Evolutionary conservation across 30 jellyfish, hydroid and myxozoan species (phyloP).

Genomic region (Turritopsis rubra): DNA sequence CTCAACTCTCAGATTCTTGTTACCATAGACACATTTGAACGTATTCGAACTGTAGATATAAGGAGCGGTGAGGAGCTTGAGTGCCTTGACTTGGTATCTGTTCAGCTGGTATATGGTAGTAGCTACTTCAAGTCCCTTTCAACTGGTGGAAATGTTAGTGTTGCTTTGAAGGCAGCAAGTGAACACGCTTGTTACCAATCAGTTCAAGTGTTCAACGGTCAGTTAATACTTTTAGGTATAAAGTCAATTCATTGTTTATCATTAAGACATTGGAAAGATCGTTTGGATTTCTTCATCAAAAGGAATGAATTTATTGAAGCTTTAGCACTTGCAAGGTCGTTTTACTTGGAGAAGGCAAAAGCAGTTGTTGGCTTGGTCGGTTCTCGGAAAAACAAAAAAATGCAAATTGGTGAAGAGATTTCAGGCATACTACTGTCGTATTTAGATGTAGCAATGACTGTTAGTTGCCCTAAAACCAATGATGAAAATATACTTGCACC

Average conservation of each 20-base stretch:
- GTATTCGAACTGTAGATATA: slow-evolving; percentile 80
- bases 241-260: slow-evolving; percentile 89
- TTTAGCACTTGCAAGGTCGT: slow-evolving; percentile 61
- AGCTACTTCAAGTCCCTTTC: slow-evolving; percentile 92
- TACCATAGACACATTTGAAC: slow-evolving; percentile 73
- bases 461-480: slow-evolving; percentile 89
- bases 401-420: slow-evolving; percentile 69
- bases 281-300: slow-evolving; percentile 83
- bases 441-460: slow-evolving; percentile 85
- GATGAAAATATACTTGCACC: slow-evolving; percentile 45
- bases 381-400: slow-evolving; percentile 40
- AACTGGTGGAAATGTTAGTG: slow-evolving; percentile 98
- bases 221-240: slow-evolving; percentile 87
- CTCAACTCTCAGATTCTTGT: slow-evolving; percentile 78
- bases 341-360: slow-evolving; percentile 79
- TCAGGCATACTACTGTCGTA: slow-evolving; percentile 60
- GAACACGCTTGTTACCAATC: slow-evolving; percentile 95
- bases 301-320: slow-evolving; percentile 87
- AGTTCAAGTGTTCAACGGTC: slow-evolving; percentile 90
- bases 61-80: slow-evolving; percentile 80
- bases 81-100: slow-evolving; percentile 88
- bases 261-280: slow-evolving; percentile 84
- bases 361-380: slow-evolving; percentile 92
- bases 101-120: slow-evolving; percentile 90
- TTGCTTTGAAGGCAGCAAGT: slow-evolving; percentile 92